A percentile compares a stretch with the other conserved stretches of the same genome.
phyloP scores from a whole-genome alignment of 1,140 invertebrate species.

The Drosophila nannoptera region DNA sequence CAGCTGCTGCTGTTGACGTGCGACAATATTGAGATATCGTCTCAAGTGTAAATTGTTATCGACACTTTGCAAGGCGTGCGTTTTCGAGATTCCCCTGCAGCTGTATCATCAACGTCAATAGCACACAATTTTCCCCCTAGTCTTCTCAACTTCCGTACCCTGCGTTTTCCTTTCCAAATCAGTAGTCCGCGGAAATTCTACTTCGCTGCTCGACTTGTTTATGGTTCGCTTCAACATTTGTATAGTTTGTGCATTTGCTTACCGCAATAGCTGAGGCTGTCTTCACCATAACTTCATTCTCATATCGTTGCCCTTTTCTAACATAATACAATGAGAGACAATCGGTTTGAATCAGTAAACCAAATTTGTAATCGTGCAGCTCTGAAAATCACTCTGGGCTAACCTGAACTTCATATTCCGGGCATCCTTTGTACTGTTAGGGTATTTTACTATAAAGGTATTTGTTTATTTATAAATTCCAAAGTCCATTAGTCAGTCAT shows the following conservation, averaged over 20 bases:
- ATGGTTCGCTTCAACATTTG: conserved; percentile 52
- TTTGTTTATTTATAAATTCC: conserved; percentile 44
- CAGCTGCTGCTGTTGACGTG: conserved; percentile 52
- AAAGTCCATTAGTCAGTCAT: conserved; percentile 48
- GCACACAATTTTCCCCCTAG: conserved; percentile 11
- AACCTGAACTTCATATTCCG: no score
- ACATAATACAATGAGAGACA: not conserved
- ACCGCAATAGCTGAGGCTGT: conserved; percentile 21
- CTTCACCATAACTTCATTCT: not conserved
- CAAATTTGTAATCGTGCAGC: not conserved
- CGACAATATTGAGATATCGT: conserved; percentile 76
- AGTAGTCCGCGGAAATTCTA: not conserved
- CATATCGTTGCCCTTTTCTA: not conserved
- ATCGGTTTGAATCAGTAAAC: not conserved
- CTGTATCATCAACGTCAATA: conserved; percentile 62
- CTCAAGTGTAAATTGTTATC: conserved; percentile 77
- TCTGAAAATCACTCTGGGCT: no score
- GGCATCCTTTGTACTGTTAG: no score
- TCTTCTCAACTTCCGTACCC: not conserved
- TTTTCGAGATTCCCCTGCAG: conserved; percentile 32
- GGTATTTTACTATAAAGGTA: conserved; percentile 32
- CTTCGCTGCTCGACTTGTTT: not conserved
- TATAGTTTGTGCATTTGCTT: conserved; percentile 61
- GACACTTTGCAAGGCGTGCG: conserved; percentile 65
- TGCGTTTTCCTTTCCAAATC: not conserved